Evolutionary conservation across 2,888 invertebrate genomes (phyloP), one percentile per base, ranked within the genome.

Genomic region (Oscheius sp.): DNA sequence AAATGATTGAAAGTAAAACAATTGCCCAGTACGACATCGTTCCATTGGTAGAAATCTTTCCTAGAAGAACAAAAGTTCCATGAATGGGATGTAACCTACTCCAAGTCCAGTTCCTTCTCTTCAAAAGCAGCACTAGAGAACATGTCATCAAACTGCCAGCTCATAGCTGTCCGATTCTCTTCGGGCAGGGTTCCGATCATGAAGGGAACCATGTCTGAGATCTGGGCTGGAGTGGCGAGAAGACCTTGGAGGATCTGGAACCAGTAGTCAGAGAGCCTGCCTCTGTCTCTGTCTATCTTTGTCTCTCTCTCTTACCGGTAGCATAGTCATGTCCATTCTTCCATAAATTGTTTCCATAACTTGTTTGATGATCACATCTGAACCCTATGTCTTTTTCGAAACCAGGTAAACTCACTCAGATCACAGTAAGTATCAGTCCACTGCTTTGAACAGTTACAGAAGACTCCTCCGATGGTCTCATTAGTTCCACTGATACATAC

Each of bases 1-100:
- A 47, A 58, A 47, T 82, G 79, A 48, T 85, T 85, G 73, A 84
- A 84, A 1, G 85, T 83, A 68, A 82, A 85, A 53, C 85, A 85
- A n/a, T 83, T 83, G 1, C 85, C 85, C 58, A 82, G 62, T 21
- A 84, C 79, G 0, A 83, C 82, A 59, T 81, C 81, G 59, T 84
- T 81, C 82, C 82, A 82, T 51, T 74, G 68, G 3, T 72, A 51
- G 11, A 83, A 75, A 47, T 80, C 80, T 37, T 51, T 74, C 37
- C 78, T 79, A 53, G 72, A 75, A 75, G 62, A 70, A 29, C 32
- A 4, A 29, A 51, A 48, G 51, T 47, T n/a, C 21, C 21, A 21
- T 21, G 21, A 21, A 21, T 21, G 21, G 21, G 21, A 21, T 21
- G 21, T 21, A 21, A 21, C 21, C 21, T 66, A 82, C 78, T 73